phyloP scores from a whole-genome alignment of 2,888 invertebrate species.

The Orthonychiurus folsomi region DNA sequence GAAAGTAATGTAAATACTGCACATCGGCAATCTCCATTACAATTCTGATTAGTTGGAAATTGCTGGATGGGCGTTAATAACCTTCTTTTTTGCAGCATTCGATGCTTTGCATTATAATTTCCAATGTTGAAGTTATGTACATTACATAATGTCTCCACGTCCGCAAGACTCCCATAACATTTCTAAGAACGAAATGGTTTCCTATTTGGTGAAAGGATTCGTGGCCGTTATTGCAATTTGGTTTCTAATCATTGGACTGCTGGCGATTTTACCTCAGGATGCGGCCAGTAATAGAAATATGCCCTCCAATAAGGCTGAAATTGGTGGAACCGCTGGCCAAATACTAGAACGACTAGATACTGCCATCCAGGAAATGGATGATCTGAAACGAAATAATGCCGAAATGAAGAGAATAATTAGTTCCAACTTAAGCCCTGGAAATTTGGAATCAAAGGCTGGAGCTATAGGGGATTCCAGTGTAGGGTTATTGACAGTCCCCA shows the following conservation, averaged over 20 bases:
- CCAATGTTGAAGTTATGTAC: too few species aligned
- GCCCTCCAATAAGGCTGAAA: background rate
- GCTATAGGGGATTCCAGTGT: background rate
- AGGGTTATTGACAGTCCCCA: too few species aligned
- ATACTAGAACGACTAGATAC: conserved; percentile 34
- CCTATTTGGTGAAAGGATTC: conserved; percentile 29
- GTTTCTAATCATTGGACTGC: conserved; percentile 34
- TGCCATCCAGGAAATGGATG: conserved; percentile 33
- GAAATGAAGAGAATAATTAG: conserved; percentile 38
- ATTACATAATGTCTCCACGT: too few species aligned
- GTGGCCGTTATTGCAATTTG: conserved; percentile 32
- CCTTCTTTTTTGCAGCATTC: too few species aligned
- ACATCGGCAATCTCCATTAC: too few species aligned
- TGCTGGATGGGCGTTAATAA: too few species aligned
- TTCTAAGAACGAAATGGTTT: background rate
- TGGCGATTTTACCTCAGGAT: conserved; percentile 29
- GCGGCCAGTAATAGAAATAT: background rate
- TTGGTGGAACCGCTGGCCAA: conserved; percentile 14
- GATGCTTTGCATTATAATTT: too few species aligned
- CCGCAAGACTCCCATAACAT: too few species aligned
- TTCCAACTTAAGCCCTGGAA: conserved; percentile 7
- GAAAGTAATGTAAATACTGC: too few species aligned
- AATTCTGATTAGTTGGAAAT: too few species aligned
- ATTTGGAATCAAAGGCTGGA: background rate
- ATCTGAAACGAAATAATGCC: conserved; percentile 35